Percentiles rank a stretch among this genome's conserved stretches.
Evolutionary conservation across 2,797 vertebrate species (phyloP).

Genomic region (Sebastes hubbsi): DNA sequence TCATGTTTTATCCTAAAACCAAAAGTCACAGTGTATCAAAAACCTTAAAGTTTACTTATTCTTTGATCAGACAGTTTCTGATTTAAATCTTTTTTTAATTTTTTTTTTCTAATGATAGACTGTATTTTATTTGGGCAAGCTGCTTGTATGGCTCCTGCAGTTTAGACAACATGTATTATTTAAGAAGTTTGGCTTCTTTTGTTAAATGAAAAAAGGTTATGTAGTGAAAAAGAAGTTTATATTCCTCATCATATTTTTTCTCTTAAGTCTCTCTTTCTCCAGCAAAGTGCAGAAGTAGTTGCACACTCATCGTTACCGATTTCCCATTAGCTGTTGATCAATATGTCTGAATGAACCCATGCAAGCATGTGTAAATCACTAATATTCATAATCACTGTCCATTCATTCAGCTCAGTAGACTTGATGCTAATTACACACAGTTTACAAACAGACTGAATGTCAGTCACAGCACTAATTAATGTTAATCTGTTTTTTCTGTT

Average conservation of each 20-base stretch:
- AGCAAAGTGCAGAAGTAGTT: background rate
- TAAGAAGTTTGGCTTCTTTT: background rate
- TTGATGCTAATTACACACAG: conserved; percentile 12
- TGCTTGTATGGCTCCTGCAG: background rate
- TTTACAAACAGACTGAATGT: conserved; percentile 21
- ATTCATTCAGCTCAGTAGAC: conserved; percentile 20
- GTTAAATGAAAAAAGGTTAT: background rate
- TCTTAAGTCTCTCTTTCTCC: background rate
- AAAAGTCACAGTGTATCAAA: background rate
- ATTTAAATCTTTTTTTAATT: background rate
- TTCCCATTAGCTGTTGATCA: conserved; percentile 5
- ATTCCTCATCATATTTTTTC: background rate
- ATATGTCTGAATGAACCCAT: background rate
- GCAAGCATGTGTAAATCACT: background rate
- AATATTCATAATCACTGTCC: conserved; percentile 1
- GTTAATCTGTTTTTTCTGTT: background rate
- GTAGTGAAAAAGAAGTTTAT: background rate
- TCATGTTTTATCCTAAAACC: background rate
- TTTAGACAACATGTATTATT: background rate
- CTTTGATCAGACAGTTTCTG: background rate
- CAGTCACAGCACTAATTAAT: background rate
- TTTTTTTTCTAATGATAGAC: too few species aligned
- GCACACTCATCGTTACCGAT: background rate
- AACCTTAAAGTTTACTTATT: background rate
- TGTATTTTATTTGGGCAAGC: background rate